Evolutionary conservation across 2,888 invertebrate genomes (phyloP).

Genomic region (Lithodes maja): DNA sequence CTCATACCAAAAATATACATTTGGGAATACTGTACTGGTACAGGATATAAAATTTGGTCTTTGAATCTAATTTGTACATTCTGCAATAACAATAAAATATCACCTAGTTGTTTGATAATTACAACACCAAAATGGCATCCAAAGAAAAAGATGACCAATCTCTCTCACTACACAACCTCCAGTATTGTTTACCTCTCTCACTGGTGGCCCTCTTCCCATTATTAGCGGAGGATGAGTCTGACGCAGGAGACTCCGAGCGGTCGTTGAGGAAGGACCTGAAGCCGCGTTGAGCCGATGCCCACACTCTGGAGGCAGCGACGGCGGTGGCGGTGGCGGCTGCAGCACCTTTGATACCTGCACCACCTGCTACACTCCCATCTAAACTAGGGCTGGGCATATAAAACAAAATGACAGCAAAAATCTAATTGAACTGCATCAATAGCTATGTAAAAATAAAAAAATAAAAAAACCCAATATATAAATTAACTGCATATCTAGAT

Average conservation of each 20-base stretch:
- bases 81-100: too few relatives aligned
- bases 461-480: not conserved
- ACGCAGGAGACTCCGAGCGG: slow-evolving; percentile 56
- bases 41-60: too few relatives aligned
- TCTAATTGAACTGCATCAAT: too few relatives aligned
- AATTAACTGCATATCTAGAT: not conserved
- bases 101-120: too few relatives aligned
- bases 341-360: not conserved
- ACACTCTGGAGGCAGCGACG: slow-evolving; percentile 47
- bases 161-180: not conserved
- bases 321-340: not conserved
- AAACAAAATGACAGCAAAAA: too few relatives aligned
- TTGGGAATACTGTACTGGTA: too few relatives aligned
- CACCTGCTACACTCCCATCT: slow-evolving; percentile 52
- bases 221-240: slow-evolving; percentile 53
- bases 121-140: too few relatives aligned
- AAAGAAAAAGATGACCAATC: too few relatives aligned
- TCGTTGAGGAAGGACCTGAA: slow-evolving; percentile 62
- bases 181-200: slow-evolving; percentile 44
- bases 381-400: slow-evolving; percentile 53
- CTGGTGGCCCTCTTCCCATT: slow-evolving; percentile 36
- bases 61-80: too few relatives aligned
- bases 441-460: too few relatives aligned
- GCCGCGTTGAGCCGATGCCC: slow-evolving; percentile 61
- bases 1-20: too few relatives aligned